Percentiles rank a stretch among this genome's conserved stretches.
Conservation (phyloP, 2,113 vertebrate genomes). For the Nothocercus julius region DNA sequence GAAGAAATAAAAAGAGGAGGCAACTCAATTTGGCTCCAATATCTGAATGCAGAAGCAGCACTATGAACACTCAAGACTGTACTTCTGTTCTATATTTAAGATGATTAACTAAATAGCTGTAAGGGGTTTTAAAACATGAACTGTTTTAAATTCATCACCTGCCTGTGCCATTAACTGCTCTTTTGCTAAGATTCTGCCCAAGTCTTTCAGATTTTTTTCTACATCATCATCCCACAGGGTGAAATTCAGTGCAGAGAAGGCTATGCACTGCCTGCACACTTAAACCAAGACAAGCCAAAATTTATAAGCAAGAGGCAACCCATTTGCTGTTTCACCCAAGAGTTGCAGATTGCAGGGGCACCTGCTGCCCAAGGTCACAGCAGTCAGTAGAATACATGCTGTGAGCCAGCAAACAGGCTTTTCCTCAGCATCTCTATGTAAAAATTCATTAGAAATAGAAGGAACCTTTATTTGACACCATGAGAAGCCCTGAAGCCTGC, state of each 20-base stretch:
- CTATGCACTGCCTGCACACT: neutral
- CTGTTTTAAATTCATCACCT: neutral
- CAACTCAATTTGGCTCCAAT: neutral
- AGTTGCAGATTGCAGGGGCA: neutral
- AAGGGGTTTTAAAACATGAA: neutral
- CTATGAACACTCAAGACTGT: neutral
- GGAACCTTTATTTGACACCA: neutral
- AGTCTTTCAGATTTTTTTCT: neutral
- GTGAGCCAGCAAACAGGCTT: neutral
- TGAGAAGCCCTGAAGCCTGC: neutral
- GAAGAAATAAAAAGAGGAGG: neutral
- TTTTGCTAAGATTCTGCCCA: neutral
- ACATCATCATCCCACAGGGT: neutral
- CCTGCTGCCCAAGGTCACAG: neutral
- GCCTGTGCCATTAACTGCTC: neutral
- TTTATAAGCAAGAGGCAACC: neutral
- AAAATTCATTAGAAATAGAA: neutral
- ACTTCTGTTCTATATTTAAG: neutral
- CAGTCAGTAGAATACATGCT: neutral
- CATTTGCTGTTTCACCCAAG: neutral
- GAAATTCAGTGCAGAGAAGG: neutral
- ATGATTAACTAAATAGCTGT: neutral
- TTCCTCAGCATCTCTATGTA: neutral
- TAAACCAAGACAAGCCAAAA: neutral
- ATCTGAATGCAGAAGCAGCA: neutral